These are phyloP conservation scores for Thunnus albacares DNA, from an alignment of 2,797 vertebrate genomes.

Conservation along the genomic window DNA sequence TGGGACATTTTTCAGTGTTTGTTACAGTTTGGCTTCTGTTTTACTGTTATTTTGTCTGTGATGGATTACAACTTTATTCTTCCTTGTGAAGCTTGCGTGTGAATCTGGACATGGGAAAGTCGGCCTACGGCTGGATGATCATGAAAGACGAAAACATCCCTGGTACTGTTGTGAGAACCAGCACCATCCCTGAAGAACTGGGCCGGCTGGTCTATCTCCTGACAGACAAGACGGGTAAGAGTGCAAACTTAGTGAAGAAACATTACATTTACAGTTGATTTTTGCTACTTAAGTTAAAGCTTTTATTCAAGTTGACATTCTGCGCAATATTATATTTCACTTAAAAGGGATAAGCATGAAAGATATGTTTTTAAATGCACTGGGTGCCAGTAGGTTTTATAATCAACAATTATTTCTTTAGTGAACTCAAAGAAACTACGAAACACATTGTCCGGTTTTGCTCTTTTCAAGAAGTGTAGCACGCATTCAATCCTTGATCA, in stretches of 20 bases:
- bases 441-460: too few species aligned
- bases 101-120: conserved; percentile 99
- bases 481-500: background rate
- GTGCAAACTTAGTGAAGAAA: background rate
- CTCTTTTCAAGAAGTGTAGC: too few species aligned
- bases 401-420: too few species aligned
- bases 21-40: background rate
- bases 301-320: too few species aligned
- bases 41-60: background rate
- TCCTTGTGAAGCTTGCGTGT: conserved; percentile 90
- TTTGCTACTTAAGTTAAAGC: background rate
- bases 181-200: conserved; percentile 98
- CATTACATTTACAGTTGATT: background rate
- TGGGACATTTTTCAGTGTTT: background rate
- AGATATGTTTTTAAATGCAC: background rate
- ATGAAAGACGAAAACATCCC: conserved; percentile 97
- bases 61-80: conserved; percentile 9
- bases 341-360: background rate
- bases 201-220: conserved; percentile 95
- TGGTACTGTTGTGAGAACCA: conserved; percentile 96
- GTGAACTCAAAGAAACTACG: too few species aligned
- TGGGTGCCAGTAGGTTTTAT: background rate
- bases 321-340: background rate
- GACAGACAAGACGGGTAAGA: conserved; percentile 96
- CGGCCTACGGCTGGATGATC: conserved; percentile 98